Percentiles rank a stretch among this genome's conserved stretches.
Evolutionary conservation across 2,113 vertebrate species (phyloP).

Genomic region (Charadrius vociferus): DNA sequence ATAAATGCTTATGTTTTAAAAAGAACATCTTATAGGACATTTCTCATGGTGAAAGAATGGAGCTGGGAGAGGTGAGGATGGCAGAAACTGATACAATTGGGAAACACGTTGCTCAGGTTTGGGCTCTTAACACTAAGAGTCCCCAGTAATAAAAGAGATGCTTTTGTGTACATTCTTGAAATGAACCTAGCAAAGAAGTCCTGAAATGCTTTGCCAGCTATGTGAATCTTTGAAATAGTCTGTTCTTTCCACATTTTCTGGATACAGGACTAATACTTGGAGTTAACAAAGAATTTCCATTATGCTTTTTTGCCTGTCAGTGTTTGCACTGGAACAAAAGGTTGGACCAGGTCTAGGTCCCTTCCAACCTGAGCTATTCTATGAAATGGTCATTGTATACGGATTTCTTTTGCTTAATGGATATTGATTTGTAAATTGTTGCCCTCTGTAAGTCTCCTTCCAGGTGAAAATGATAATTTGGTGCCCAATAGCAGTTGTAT

Average conservation of each 20-base stretch:
- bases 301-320: neutral
- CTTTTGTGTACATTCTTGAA: neutral
- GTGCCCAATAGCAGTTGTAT: neutral
- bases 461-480: neutral
- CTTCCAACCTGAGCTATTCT: neutral
- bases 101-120: neutral
- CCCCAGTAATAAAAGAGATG: neutral
- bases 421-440: neutral
- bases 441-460: neutral
- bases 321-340: neutral
- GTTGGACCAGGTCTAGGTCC: accelerated
- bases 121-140: neutral
- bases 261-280: neutral
- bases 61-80: neutral
- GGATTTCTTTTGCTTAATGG: neutral
- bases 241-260: neutral
- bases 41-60: neutral
- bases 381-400: neutral
- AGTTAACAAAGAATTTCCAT: neutral
- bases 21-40: neutral
- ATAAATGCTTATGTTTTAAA: neutral
- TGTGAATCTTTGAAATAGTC: neutral
- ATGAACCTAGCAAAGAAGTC: neutral
- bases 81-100: neutral
- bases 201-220: neutral